These are phyloP conservation scores for Pseudobourletiella spinata DNA, from an alignment of 1,140 invertebrate genomes.

Conservation along the genomic window DNA sequence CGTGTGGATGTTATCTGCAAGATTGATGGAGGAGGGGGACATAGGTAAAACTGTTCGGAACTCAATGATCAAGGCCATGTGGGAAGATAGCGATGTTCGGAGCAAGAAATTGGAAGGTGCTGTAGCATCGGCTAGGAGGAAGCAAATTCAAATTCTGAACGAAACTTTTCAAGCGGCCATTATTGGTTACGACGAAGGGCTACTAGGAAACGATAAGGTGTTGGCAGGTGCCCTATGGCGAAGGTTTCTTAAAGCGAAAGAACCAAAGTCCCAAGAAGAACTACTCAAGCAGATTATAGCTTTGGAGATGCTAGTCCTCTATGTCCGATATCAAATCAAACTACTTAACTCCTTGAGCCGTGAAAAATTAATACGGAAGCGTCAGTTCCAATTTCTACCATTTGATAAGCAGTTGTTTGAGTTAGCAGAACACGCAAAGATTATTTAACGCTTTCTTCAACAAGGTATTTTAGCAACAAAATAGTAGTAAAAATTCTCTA, in stretches of 20 bases:
- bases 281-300: constrained; percentile 15
- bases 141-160: constrained; percentile 46
- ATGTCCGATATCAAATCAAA: constrained; percentile 28
- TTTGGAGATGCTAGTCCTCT: constrained; percentile 31
- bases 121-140: constrained; percentile 31
- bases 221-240: constrained; percentile 74
- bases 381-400: constrained; percentile 18
- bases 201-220: constrained; percentile 58
- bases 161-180: constrained; percentile 74
- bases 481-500: no score
- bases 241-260: constrained; percentile 53
- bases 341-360: constrained; percentile 12
- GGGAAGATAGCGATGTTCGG: constrained; percentile 65
- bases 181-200: constrained; percentile 76
- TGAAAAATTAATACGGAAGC: constrained; percentile 13
- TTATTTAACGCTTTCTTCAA: no score
- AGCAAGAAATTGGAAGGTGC: constrained; percentile 57
- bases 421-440: neutral
- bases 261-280: constrained; percentile 20
- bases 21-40: constrained; percentile 64
- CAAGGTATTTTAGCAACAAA: no score
- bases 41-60: constrained; percentile 62
- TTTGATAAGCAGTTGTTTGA: constrained; percentile 21
- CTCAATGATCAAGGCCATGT: constrained; percentile 63
- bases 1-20: constrained; percentile 67